Evolutionary conservation across 2,797 vertebrate genomes (phyloP).

Genomic region (Rhynchonycteris naso): DNA sequence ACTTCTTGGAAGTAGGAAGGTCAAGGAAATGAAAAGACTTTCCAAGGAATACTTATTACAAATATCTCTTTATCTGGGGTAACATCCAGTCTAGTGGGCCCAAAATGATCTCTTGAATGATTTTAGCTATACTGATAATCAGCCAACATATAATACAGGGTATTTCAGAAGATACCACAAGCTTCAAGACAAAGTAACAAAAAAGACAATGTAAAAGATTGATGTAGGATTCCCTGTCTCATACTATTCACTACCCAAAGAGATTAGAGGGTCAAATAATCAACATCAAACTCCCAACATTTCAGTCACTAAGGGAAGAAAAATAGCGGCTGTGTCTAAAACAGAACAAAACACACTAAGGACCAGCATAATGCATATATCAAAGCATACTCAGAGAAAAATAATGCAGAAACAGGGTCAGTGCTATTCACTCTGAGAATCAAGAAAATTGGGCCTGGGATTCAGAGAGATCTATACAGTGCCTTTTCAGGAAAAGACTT

Average conservation of each 20-base stretch:
- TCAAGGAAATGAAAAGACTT: background rate
- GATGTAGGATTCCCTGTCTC: background rate
- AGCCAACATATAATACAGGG: background rate
- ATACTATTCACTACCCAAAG: background rate
- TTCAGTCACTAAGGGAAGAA: background rate
- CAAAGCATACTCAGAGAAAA: background rate
- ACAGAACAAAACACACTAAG: background rate
- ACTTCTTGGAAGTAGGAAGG: background rate
- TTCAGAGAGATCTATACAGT: background rate
- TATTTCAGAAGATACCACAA: background rate
- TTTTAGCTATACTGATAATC: background rate
- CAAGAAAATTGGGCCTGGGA: background rate
- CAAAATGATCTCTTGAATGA: background rate
- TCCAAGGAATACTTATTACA: background rate
- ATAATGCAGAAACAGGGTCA: background rate
- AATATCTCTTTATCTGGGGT: background rate
- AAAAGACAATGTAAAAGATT: slow-evolving; percentile 2
- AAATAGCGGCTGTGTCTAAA: background rate
- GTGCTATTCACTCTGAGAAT: background rate
- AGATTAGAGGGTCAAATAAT: background rate
- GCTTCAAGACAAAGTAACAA: background rate
- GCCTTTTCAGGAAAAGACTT: background rate
- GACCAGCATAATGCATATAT: background rate
- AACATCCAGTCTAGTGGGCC: background rate
- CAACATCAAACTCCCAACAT: background rate